Evolutionary conservation across 1,140 invertebrate genomes (phyloP).

Genomic region (Pararge aegeria): DNA sequence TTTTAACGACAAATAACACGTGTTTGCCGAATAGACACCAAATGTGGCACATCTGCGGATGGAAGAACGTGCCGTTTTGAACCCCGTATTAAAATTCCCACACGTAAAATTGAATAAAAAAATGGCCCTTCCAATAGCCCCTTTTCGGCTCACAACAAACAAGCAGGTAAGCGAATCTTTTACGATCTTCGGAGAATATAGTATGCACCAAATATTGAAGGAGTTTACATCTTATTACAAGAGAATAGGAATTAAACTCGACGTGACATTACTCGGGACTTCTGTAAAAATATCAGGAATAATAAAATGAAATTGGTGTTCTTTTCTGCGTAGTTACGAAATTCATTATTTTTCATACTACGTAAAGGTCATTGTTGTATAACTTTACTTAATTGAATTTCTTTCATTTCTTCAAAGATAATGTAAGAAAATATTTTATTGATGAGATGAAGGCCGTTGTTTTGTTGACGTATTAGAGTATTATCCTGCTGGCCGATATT

Average conservation of each 20-base stretch:
- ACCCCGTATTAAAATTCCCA: conserved; percentile 72
- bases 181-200: conserved; percentile 61
- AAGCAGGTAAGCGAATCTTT: conserved; percentile 75
- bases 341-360: conserved; percentile 3
- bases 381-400: conserved; percentile 1
- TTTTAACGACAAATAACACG: conserved; percentile 36
- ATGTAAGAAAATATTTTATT: not conserved
- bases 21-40: conserved; percentile 59
- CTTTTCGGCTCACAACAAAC: conserved; percentile 70
- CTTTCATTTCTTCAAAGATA: not conserved
- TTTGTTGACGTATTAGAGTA: no score
- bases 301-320: conserved; percentile 13
- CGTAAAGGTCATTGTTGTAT: not conserved
- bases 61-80: conserved; percentile 69
- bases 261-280: conserved; percentile 14
- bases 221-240: conserved; percentile 65
- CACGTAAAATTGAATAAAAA: conserved; percentile 73
- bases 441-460: not conserved
- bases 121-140: conserved; percentile 63
- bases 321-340: conserved; percentile 4
- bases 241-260: conserved; percentile 19
- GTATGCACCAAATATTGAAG: conserved; percentile 50
- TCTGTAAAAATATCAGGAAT: conserved; percentile 13
- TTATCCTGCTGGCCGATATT: no score
- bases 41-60: conserved; percentile 64